phyloP scores from a whole-genome alignment of 2,113 vertebrate species.

The Harpagus bidentatus region DNA sequence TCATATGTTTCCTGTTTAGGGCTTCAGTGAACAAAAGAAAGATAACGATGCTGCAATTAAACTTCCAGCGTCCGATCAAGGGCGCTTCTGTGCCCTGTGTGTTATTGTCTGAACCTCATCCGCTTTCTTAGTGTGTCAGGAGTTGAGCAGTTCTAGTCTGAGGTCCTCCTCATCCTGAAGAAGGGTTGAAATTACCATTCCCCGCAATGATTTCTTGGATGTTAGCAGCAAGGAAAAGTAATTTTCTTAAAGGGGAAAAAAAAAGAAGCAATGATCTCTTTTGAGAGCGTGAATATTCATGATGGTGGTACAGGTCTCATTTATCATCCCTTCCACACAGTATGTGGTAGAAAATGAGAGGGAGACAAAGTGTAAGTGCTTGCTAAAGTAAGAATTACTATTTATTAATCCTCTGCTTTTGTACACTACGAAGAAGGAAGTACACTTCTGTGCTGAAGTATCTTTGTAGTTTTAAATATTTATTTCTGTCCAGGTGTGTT shows the following conservation, averaged over 20 bases:
- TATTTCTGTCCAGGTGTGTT: slow-evolving; percentile 46
- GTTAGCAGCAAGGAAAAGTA: background rate
- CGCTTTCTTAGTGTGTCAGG: background rate
- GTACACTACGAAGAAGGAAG: background rate
- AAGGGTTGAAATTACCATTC: background rate
- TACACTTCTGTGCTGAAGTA: background rate
- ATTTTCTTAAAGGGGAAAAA: background rate
- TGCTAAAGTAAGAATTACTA: slow-evolving; percentile 7
- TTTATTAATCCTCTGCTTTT: slow-evolving; percentile 48
- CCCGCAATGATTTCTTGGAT: background rate
- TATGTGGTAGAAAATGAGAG: background rate
- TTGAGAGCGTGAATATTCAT: background rate
- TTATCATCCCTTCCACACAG: slow-evolving; percentile 3
- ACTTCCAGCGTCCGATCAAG: background rate
- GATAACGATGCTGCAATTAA: background rate
- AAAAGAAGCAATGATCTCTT: background rate
- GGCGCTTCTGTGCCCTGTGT: background rate
- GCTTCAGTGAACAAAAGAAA: background rate
- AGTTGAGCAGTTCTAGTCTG: background rate
- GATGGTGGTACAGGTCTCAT: background rate
- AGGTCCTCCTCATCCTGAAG: background rate
- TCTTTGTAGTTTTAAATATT: slow-evolving; percentile 21
- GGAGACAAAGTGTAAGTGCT: background rate
- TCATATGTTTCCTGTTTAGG: background rate
- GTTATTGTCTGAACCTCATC: background rate